phyloP scores from a whole-genome alignment of 92 coral and sea anemone species.

The Epizoanthus rinbou region DNA sequence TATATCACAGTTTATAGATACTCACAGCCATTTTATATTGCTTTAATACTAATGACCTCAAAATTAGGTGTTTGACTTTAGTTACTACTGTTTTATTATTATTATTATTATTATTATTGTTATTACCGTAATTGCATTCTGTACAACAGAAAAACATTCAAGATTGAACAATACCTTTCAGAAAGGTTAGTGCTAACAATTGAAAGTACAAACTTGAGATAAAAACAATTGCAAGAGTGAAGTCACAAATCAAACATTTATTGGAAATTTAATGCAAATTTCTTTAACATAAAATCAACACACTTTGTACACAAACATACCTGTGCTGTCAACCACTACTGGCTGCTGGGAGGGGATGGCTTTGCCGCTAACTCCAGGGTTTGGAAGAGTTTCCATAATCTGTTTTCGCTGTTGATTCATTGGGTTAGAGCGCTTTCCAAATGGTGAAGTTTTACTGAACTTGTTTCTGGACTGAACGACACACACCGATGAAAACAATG shows the following conservation, averaged over 20 bases:
- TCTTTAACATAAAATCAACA: background rate
- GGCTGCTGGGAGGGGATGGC: conserved; percentile 37
- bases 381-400: conserved; percentile 53
- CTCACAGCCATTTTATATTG: too few relatives aligned
- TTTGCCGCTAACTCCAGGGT: conserved; percentile 27
- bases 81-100: too few relatives aligned
- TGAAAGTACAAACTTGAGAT: background rate
- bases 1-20: too few relatives aligned
- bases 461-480: conserved; percentile 71
- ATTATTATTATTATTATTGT: too few relatives aligned
- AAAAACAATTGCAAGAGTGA: background rate
- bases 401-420: conserved; percentile 67
- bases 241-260: background rate
- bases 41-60: too few relatives aligned
- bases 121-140: too few relatives aligned
- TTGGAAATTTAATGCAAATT: background rate
- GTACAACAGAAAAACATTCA: background rate
- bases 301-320: background rate
- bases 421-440: conserved; percentile 73
- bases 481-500: conserved; percentile 54
- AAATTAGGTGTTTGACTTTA: too few relatives aligned
- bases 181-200: background rate
- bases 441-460: conserved; percentile 86
- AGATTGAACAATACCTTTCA: too few relatives aligned
- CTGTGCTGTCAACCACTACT: conserved; percentile 42